Evolutionary conservation across 2,888 invertebrate species (phyloP).

Genomic region (Endomychus coccineus): DNA sequence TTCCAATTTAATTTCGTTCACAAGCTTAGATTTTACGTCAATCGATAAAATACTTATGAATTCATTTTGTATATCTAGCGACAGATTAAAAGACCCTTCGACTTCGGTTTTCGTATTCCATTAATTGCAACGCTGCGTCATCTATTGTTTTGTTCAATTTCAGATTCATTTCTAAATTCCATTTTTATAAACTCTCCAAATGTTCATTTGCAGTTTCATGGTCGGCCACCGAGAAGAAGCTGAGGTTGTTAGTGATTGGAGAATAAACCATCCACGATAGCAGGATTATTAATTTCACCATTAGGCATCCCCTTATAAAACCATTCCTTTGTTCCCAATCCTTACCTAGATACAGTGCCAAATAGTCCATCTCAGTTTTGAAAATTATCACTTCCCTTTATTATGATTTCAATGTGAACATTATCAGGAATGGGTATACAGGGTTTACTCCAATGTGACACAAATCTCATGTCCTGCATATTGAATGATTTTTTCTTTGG

Average conservation of each 20-base stretch:
- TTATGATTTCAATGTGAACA: not conserved
- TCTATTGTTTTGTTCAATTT: conserved; percentile 14
- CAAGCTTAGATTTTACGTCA: conserved; percentile 11
- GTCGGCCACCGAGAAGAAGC: not conserved
- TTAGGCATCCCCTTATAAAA: conserved; percentile 8
- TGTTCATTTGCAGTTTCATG: not conserved
- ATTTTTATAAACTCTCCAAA: not conserved
- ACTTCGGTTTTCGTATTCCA: conserved; percentile 6
- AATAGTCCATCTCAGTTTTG: not conserved
- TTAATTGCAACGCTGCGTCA: conserved; percentile 9
- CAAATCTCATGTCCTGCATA: not conserved
- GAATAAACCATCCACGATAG: conserved; percentile 18
- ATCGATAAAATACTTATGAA: conserved; percentile 11
- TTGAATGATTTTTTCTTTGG: not conserved
- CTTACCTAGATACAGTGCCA: not conserved
- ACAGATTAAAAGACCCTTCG: not conserved
- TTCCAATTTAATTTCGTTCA: conserved; percentile 16
- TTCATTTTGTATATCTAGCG: conserved; percentile 12
- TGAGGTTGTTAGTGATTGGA: not conserved
- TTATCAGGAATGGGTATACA: not conserved
- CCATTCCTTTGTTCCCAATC: conserved; percentile 9
- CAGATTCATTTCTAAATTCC: conserved; percentile 3
- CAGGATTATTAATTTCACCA: conserved; percentile 9
- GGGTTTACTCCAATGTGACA: conserved; percentile 1
- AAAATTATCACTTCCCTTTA: not conserved